Conservation (phyloP, 2,888 invertebrate species). For the Lacanobia wlatinum region DNA sequence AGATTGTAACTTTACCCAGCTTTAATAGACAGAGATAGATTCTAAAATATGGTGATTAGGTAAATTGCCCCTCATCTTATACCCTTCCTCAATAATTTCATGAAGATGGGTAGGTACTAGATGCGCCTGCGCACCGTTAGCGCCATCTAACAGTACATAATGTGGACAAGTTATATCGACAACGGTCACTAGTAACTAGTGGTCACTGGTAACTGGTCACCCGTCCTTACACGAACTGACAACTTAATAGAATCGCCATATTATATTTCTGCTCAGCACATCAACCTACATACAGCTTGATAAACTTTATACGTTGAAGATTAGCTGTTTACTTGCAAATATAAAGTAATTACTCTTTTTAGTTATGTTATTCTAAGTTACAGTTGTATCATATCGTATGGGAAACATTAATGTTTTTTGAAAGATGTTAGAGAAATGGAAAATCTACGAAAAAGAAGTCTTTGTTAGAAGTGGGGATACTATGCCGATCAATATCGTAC, state of each 20-base stretch:
- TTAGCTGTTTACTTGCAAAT: conserved; percentile 44
- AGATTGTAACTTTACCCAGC: background rate
- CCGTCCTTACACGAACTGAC: conserved; percentile 59
- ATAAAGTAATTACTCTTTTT: background rate
- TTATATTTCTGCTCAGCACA: conserved; percentile 43
- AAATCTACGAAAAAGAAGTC: background rate
- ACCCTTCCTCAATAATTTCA: conserved; percentile 14
- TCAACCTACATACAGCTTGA: conserved; percentile 42
- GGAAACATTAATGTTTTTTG: too few relatives aligned
- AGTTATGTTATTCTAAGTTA: background rate
- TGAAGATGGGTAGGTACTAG: conserved; percentile 38
- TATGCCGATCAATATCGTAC: too few relatives aligned
- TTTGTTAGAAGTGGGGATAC: background rate
- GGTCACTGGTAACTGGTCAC: conserved; percentile 12
- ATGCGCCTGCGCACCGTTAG: conserved; percentile 74
- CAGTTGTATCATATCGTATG: background rate
- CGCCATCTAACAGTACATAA: conserved; percentile 79
- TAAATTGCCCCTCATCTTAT: background rate
- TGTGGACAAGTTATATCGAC: conserved; percentile 74
- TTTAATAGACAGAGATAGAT: background rate
- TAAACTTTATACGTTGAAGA: conserved; percentile 29
- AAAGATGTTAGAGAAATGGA: background rate
- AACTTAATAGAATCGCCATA: conserved; percentile 61
- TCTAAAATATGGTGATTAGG: background rate
- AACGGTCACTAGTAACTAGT: conserved; percentile 52